Percentiles rank a stretch among this genome's conserved stretches.
Evolutionary conservation across 2,797 vertebrate species (phyloP).

Genomic region (Anas bahamensis): DNA sequence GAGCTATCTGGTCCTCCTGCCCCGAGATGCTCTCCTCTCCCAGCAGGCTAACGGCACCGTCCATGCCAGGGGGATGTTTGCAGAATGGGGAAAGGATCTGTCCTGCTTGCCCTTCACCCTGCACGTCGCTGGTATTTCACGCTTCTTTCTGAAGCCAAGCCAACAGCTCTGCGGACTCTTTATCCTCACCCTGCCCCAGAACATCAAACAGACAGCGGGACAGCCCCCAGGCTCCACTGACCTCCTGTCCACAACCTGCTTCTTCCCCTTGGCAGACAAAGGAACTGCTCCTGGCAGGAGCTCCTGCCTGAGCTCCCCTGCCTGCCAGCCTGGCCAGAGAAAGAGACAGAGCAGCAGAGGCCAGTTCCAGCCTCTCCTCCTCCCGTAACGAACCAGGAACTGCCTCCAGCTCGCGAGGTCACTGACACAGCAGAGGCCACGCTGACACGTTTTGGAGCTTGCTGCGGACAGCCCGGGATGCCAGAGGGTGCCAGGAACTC

Average conservation of each 20-base stretch:
- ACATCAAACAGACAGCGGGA: constrained; percentile 1
- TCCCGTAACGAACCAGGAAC: not conserved
- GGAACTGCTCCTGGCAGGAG: not conserved
- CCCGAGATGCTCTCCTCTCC: not conserved
- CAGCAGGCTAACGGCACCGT: not conserved
- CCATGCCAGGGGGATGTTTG: not conserved
- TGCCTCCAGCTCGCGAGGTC: not conserved
- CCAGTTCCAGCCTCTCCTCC: not conserved
- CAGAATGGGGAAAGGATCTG: not conserved
- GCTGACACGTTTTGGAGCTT: not conserved
- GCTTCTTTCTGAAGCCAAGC: not conserved
- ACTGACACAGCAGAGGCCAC: not conserved
- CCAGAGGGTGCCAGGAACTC: not conserved
- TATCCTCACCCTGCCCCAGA: not conserved
- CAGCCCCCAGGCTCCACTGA: not conserved
- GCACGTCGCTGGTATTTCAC: not conserved
- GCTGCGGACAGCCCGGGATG: not conserved
- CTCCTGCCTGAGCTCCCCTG: not conserved
- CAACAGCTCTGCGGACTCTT: constrained; percentile 10
- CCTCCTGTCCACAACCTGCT: not conserved
- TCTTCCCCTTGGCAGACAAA: constrained; percentile 10
- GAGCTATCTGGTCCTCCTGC: too few relatives aligned
- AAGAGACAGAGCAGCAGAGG: not conserved
- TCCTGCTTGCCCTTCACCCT: not conserved
- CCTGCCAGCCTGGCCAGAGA: not conserved